These are phyloP conservation scores for Argyresthia albistria DNA, from an alignment of 2,888 invertebrate genomes.

Conservation along the genomic window DNA sequence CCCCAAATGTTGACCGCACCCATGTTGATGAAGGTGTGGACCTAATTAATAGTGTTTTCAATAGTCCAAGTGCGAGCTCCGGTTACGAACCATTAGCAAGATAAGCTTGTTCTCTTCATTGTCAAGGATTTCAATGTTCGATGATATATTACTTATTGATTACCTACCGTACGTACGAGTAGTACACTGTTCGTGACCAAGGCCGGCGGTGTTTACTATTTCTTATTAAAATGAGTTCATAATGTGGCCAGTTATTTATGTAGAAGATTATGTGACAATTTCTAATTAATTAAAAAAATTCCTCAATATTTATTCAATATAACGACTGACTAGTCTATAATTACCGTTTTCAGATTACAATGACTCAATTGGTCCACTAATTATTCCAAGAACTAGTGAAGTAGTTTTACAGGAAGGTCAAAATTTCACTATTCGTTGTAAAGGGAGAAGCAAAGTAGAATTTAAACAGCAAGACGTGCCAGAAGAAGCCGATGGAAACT, in stretches of 20 bases:
- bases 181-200: not conserved
- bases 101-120: constrained; percentile 24
- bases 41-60: constrained; percentile 67
- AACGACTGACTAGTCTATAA: not conserved
- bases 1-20: constrained; percentile 63
- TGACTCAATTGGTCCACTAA: constrained; percentile 39
- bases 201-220: not conserved
- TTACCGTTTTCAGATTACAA: constrained; percentile 52
- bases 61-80: constrained; percentile 40
- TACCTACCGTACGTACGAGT: no score
- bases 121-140: constrained; percentile 14
- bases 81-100: constrained; percentile 53
- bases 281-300: not conserved
- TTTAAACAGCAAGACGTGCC: constrained; percentile 47
- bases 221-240: not conserved
- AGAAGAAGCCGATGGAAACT: constrained; percentile 34
- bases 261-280: not conserved
- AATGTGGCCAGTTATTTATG: not conserved
- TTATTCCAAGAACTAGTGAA: constrained; percentile 39
- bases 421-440: constrained; percentile 49
- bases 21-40: constrained; percentile 29
- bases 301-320: no score
- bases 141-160: constrained; percentile 40
- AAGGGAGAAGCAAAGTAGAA: constrained; percentile 31
- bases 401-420: constrained; percentile 46